Evolutionary conservation across 64 coral and sea anemone genomes (phyloP), one percentile per base, ranked within the genome.

Genomic region (Acropora tenuis): DNA sequence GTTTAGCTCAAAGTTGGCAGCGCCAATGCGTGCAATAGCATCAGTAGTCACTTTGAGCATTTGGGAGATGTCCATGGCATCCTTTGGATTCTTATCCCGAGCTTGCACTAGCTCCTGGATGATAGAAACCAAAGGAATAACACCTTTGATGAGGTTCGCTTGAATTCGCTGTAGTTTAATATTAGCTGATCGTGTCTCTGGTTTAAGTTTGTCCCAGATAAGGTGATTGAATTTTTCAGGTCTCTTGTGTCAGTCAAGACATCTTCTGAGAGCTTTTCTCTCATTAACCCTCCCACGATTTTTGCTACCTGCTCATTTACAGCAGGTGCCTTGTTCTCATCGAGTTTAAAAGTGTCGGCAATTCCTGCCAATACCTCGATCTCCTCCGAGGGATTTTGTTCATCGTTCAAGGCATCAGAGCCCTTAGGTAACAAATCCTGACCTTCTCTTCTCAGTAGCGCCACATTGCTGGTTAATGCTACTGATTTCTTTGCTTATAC

Each of bases 1-100:
- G 41, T 88, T 88, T 4, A 90, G 41, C 12, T 90, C 88, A 55
- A 80, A 90, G 43, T 90, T 90, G 1, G 78, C 77, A 11, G 88
- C 78, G 6, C 77, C 88, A 30, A 90, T 69, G 18, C 80, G 88
- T 4, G 88, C 88, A 67, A 90, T 90, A 18, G 88, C 43, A 50
- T 90, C 77, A 69, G 88, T 90, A 40, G 58, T 75, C 20, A 12
- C 47, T 90, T 66, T 90, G 4, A 90, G 5, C 41, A 90, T 9
- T 48, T 60, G 50, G 50, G 46, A 5, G 43, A 90, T 58, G 0
- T 90, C 65, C 58, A 90, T 48, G 1, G 41, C 61, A 78, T 90
- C 74, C 17, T 69, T 77, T 16, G 88, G 55, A 9, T 69, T 20
- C 69, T 90, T 90, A 6, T 90, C 88, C 46, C 65, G 19, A 10